Conservation (phyloP, 2,888 invertebrate genomes). For the Agonopterix alstromeriana region DNA sequence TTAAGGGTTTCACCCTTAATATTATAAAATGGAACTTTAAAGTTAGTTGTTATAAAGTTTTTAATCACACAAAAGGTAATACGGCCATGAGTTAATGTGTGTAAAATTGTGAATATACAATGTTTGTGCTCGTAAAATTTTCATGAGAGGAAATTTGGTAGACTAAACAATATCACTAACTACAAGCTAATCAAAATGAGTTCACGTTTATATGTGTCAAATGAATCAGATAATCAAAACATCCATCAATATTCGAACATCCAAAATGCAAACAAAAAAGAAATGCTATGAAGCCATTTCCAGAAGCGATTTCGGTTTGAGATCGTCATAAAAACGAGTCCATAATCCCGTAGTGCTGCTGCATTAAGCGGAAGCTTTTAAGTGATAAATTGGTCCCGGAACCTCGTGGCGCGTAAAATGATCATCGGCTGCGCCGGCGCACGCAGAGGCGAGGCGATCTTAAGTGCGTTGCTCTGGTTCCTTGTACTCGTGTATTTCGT, state of each 20-base stretch:
- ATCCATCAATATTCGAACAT: too few relatives aligned
- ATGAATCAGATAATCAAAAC: background rate
- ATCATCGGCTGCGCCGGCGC: constrained; percentile 36
- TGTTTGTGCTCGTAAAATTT: too few relatives aligned
- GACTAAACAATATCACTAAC: too few relatives aligned
- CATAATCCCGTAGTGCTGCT: constrained; percentile 33
- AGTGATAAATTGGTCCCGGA: constrained; percentile 74
- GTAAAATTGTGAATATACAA: too few relatives aligned
- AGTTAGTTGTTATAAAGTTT: too few relatives aligned
- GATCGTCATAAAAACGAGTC: constrained; percentile 42
- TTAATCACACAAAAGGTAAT: too few relatives aligned
- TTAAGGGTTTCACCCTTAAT: too few relatives aligned
- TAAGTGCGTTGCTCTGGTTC: constrained; percentile 61
- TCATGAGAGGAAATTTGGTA: too few relatives aligned
- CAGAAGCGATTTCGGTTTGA: constrained; percentile 30
- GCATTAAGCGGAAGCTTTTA: constrained; percentile 67
- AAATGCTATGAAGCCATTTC: constrained; percentile 21
- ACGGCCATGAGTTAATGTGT: too few relatives aligned
- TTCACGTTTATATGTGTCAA: background rate
- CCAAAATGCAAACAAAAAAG: background rate
- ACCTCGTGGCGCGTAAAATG: constrained; percentile 65
- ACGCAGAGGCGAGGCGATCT: constrained; percentile 16
- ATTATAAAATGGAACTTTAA: too few relatives aligned
- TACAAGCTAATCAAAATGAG: background rate
- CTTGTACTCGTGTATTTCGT: constrained; percentile 20